Base-by-base conservation (phyloP, 2,797 vertebrate genomes). In the Chrysocyon brachyurus region DNA sequence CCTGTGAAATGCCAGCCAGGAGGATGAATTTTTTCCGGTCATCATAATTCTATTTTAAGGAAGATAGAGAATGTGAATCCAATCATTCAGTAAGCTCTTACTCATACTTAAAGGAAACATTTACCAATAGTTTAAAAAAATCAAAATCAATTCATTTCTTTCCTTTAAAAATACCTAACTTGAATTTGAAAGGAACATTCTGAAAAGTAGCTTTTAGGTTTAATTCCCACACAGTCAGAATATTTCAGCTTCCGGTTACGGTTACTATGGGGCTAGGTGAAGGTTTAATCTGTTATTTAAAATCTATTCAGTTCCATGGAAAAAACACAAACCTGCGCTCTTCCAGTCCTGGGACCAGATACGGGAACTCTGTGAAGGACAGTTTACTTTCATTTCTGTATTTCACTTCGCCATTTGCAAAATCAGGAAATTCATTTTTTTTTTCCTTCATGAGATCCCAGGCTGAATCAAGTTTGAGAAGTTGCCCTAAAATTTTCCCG, bases 151-250 rank as follows among this genome's bases (percentile, higher is more conserved):
- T 40, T 9, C 49, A 10, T 64, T 95, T 12, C 5, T 70, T 82
- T 72, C 61, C 28, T 90, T 94, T 85, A 72, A 75, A 94, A 86
- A 70, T 8, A 83, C 0, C 24, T 56, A 81, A 82, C 26, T 77
- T 72, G 52, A 88, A 81, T 92, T 96, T 63, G 26, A 93, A 93
- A 94, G 12, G 7, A 59, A 1, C 46, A 9, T 89, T 96, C n/a
- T 82, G 33, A 40, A 88, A 73, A 33, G 54, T 33, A 92, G 6
- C 24, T 94, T 36, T 90, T 72, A 57, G 12, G 28, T 92, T 93
- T 87, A 75, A 85, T 96, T 92, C 28, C 46, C 87, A 61, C 40
- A 59, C 9, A 88, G 12, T 66, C 12, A 49, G 26, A 84, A 66
- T 68, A 33, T 93, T 97, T 89, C 17, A 66, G 6, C 73, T 73